These are phyloP conservation scores for Dryadula phaetusa DNA, from an alignment of 2,888 invertebrate genomes.

Conservation along the genomic window DNA sequence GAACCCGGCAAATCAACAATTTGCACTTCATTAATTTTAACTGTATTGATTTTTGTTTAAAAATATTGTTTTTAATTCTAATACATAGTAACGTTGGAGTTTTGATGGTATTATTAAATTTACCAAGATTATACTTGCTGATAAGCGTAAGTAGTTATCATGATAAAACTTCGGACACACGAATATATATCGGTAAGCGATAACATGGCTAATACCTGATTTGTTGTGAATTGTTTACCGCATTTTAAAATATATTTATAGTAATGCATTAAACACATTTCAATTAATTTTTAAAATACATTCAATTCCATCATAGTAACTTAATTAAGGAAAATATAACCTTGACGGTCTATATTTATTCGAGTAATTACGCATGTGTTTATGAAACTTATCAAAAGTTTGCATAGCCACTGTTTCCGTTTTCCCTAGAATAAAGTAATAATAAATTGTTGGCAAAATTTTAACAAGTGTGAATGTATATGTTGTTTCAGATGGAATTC, in stretches of 20 bases:
- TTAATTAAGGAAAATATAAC: constrained; percentile 26
- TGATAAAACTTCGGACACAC: constrained; percentile 41
- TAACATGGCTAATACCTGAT: constrained; percentile 35
- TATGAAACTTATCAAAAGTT: constrained; percentile 48
- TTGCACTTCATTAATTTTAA: background rate
- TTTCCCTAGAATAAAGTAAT: constrained; percentile 53
- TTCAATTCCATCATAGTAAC: background rate
- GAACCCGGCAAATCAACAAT: constrained; percentile 33
- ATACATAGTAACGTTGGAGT: background rate
- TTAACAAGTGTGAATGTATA: background rate
- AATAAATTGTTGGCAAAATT: constrained; percentile 51
- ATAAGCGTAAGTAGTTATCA: constrained; percentile 42
- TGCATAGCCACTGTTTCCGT: constrained; percentile 53
- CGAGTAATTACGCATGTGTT: background rate
- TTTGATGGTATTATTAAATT: constrained; percentile 16
- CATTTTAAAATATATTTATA: constrained; percentile 13
- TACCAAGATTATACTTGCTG: constrained; percentile 39
- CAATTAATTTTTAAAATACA: constrained; percentile 1
- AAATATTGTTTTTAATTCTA: background rate
- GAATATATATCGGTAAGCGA: constrained; percentile 42
- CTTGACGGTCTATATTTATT: constrained; percentile 33
- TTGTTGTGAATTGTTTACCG: constrained; percentile 17
- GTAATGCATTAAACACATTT: background rate
- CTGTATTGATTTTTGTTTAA: background rate
- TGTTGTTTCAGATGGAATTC: background rate